Evolutionary conservation across 1,140 invertebrate genomes (phyloP).

Genomic region (Wasmannia auropunctata): DNA sequence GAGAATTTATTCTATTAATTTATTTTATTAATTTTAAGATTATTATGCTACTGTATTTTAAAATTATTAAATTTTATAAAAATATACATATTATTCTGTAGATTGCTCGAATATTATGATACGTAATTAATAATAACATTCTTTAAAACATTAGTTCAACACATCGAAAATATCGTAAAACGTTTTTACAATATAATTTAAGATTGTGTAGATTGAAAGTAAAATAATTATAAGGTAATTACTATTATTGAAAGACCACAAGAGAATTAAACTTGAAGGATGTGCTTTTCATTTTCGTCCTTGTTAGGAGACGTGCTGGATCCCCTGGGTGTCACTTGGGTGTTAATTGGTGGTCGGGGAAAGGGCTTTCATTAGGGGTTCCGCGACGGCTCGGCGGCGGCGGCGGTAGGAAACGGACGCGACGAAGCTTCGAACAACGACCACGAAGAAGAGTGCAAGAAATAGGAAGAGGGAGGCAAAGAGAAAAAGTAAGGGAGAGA

Average conservation of each 20-base stretch:
- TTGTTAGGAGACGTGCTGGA: conserved; percentile 20
- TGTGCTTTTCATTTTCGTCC: conserved; percentile 14
- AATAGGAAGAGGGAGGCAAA: conserved; percentile 17
- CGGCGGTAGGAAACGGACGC: conserved; percentile 55
- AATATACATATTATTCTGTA: not conserved
- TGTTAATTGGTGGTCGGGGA: conserved; percentile 65
- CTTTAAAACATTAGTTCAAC: too few relatives aligned
- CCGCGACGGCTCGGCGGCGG: conserved; percentile 49
- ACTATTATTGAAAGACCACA: not conserved
- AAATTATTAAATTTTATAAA: not conserved
- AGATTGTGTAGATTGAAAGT: not conserved
- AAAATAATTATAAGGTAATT: not conserved
- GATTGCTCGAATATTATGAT: not conserved
- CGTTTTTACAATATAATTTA: not conserved
- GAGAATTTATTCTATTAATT: too few relatives aligned
- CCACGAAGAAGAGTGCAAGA: conserved; percentile 8
- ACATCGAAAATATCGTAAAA: not conserved
- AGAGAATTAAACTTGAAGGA: conserved; percentile 5
- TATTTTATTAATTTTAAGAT: not conserved
- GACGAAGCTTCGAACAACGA: conserved; percentile 23
- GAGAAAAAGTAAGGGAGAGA: conserved; percentile 45
- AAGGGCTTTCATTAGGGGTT: conserved; percentile 69
- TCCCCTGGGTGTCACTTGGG: conserved; percentile 60
- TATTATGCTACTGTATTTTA: not conserved
- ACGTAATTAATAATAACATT: not conserved